These are phyloP conservation scores for Apamea sordens DNA, from an alignment of 2,888 invertebrate species.

Conservation along the genomic window DNA sequence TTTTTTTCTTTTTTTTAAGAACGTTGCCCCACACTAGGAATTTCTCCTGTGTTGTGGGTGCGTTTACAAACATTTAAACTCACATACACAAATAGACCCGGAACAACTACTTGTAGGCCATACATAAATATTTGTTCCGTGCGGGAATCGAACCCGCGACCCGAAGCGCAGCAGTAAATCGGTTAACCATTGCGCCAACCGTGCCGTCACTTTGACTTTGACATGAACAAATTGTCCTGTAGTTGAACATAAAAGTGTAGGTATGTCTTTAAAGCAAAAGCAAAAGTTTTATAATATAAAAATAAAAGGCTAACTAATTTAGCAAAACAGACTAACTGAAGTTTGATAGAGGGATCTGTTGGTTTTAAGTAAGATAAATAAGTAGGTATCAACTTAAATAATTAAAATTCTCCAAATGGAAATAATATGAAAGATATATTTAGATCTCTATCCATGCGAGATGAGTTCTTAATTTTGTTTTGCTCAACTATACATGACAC, in stretches of 20 bases:
- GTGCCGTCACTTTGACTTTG: no score
- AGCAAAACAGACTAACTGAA: slow-evolving; percentile 8
- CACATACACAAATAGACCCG: no score
- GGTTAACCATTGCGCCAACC: no score
- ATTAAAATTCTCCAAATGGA: not conserved
- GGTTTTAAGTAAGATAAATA: slow-evolving; percentile 21
- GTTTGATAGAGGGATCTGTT: slow-evolving; percentile 1
- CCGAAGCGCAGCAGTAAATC: no score
- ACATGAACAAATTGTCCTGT: not conserved
- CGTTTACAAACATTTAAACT: no score
- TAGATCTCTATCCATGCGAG: not conserved
- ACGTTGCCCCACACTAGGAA: no score
- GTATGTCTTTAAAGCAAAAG: not conserved
- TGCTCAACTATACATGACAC: not conserved
- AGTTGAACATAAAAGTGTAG: not conserved
- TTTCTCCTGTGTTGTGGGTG: no score
- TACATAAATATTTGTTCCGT: no score
- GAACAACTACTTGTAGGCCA: no score
- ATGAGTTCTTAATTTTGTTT: not conserved
- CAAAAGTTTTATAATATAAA: slow-evolving; percentile 20
- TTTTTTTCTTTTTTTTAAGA: no score
- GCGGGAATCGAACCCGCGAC: no score
- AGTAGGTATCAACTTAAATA: slow-evolving; percentile 2
- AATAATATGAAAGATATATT: not conserved
- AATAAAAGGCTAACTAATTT: slow-evolving; percentile 21